Evolutionary conservation across 1,140 invertebrate species (phyloP), one percentile per base, ranked within the genome.

Genomic region (Planococcus citri): DNA sequence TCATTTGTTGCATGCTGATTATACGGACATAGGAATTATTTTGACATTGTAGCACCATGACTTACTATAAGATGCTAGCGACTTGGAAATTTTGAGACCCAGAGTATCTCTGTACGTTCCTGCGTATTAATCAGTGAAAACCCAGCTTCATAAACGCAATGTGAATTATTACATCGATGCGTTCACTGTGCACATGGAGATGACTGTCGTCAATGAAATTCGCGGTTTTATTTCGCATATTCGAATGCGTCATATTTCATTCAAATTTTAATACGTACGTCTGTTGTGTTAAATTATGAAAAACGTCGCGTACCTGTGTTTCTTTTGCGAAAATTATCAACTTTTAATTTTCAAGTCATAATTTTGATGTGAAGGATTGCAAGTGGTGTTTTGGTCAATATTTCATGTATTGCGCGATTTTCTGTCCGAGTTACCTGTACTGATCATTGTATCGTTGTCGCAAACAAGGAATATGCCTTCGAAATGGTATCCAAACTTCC

Each of bases 401-500:
- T 51, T 51, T 51, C 41, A 2, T 51, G n/a, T 9, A 17, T 51
- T 51, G 6, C 41, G 41, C 41, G 41, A 51, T 51, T 51, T 9
- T 51, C n/a, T 17, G 33, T 51, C 12, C 29, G 29, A 51, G 10
- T 51, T 20, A 51, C 17, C 41, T 51, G 6, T 51, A 20, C 41
- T 51, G 41, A 6, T 51, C 17, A 51, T 51, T 20, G 41, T 3
- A 9, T 51, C 17, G 3, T 64, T 9, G 60, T 22, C 22, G 60
- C 60, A 69, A 71, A 68, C 72, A 69, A 74, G 72, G 71, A 74
- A 73, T 74, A 74, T 74, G 73, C 72, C 71, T 74, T 73, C 71
- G 72, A 38, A 60, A 74, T 74, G 73, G 73, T 72, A 72, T 71
- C 73, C 38, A 74, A 73, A 72, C 25, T 38, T 60, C 69, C 22